Evolutionary conservation across 2,113 vertebrate genomes (phyloP).

Genomic region (Rostratula benghalensis): DNA sequence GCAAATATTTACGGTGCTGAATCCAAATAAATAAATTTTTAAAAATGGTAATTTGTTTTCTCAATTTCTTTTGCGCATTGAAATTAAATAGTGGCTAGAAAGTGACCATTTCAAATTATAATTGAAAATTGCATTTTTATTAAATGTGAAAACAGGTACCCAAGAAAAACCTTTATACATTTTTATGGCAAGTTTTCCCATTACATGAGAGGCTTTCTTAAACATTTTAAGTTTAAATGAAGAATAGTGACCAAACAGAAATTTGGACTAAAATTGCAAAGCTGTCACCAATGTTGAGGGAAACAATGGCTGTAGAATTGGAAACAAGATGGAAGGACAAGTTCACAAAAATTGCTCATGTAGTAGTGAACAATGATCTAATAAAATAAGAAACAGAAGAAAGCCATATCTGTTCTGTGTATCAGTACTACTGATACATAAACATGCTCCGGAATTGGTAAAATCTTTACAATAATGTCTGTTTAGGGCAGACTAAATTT

Average conservation of each 20-base stretch:
- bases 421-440: conserved; percentile 30
- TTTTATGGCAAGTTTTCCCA: conserved; percentile 74
- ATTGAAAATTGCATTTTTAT: conserved; percentile 73
- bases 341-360: conserved; percentile 48
- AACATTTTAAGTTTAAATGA: conserved; percentile 69
- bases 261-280: conserved; percentile 69
- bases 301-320: not conserved
- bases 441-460: conserved; percentile 19
- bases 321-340: conserved; percentile 22
- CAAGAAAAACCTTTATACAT: conserved; percentile 68
- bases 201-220: conserved; percentile 76
- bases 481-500: conserved; percentile 51
- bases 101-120: conserved; percentile 59
- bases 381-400: conserved; percentile 75
- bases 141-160: conserved; percentile 65
- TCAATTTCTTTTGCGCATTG: not conserved
- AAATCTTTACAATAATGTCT: conserved; percentile 35
- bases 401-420: conserved; percentile 53
- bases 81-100: conserved; percentile 47
- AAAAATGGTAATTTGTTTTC: not conserved
- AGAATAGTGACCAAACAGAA: conserved; percentile 39
- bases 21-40: not conserved
- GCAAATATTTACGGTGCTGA: conserved; percentile 1
- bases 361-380: conserved; percentile 59
- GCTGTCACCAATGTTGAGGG: conserved; percentile 36